Base-by-base conservation (phyloP, 2,113 vertebrate genomes). In the Onychostoma macrolepis region DNA sequence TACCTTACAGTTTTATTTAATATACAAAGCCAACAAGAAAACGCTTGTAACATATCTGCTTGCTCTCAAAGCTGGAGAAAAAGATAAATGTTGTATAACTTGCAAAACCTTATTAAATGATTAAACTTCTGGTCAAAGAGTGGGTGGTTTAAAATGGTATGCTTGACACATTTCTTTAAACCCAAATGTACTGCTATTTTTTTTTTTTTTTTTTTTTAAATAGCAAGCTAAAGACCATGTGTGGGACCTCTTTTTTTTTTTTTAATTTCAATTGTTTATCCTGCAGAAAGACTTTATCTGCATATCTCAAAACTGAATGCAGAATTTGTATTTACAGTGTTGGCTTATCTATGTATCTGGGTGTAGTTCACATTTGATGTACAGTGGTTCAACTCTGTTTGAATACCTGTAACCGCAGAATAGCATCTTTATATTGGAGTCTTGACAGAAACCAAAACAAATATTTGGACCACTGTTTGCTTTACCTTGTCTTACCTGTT, bases 321-420 rank as follows among this genome's bases (percentile, higher is more conserved):
- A n/a, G 30, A 12, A 6, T 56, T 33, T 28, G 36, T 1, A 36
- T 78, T 56, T 24, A 41, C 10, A 41, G 10, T 28, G 38, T 26
- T 43, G 4, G 21, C n/a, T 24, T 4, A 21, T 72, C 8, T 21
- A 13, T 12, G 38, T n/a, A 4, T 24, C 58, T 88, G 74, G 74
- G 74, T 79, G 80, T 80, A 30, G 43, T 43, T 86, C 19, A 24
- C 72, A 53, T 78, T 76, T 24, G 72, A 84, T 28, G 33, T 30
- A n/a, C 17, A 33, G 19, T 58, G 50, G 33, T 41, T 28, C 30
- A 58, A 11, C 9, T 72, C 33, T 74, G 38, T 74, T 74, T 43
- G 38, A 43, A 41, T 43, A 45, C 72, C 38, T 45, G 12, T 45
- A 43, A n/a, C 38, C 26, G 50, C 24, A 53, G 17, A 7, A 38